Conservation (phyloP, 2,113 vertebrate genomes). For the Prionailurus bengalensis region DNA sequence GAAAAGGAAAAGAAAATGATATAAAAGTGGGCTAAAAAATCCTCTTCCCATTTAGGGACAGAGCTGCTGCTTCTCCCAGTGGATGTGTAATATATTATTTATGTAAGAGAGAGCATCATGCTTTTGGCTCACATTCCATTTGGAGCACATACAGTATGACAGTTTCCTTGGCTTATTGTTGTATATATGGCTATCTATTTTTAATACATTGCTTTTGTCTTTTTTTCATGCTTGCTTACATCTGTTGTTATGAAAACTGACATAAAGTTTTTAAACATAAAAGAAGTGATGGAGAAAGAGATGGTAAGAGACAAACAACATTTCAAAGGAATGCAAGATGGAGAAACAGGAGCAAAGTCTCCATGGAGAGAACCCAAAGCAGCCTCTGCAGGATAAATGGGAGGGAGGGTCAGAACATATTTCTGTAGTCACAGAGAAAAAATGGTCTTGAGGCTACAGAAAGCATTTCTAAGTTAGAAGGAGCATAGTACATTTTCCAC, state of each 20-base stretch:
- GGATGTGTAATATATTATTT: conserved; percentile 62
- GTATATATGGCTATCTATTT: conserved; percentile 70
- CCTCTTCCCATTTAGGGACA: conserved; percentile 27
- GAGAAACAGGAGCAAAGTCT: conserved; percentile 37
- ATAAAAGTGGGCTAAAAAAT: conserved; percentile 28
- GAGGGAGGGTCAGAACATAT: background rate
- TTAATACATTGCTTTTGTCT: conserved; percentile 74
- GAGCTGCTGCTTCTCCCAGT: conserved; percentile 17
- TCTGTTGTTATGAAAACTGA: conserved; percentile 78
- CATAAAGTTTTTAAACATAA: conserved; percentile 74
- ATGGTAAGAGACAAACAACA: conserved; percentile 49
- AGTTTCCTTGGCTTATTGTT: conserved; percentile 72
- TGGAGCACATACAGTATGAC: conserved; percentile 45
- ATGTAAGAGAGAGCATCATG: conserved; percentile 50
- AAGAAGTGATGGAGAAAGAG: conserved; percentile 61
- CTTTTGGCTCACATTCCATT: conserved; percentile 65
- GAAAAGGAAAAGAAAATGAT: conserved; percentile 58
- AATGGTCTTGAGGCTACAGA: background rate
- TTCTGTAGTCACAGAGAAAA: background rate
- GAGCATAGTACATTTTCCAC: background rate
- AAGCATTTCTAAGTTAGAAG: background rate
- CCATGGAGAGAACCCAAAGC: background rate
- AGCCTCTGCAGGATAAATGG: background rate
- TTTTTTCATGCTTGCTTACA: conserved; percentile 67
- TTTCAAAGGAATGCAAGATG: background rate